phyloP scores from a whole-genome alignment of 2,113 vertebrate species.

The Aphyosemion australe region DNA sequence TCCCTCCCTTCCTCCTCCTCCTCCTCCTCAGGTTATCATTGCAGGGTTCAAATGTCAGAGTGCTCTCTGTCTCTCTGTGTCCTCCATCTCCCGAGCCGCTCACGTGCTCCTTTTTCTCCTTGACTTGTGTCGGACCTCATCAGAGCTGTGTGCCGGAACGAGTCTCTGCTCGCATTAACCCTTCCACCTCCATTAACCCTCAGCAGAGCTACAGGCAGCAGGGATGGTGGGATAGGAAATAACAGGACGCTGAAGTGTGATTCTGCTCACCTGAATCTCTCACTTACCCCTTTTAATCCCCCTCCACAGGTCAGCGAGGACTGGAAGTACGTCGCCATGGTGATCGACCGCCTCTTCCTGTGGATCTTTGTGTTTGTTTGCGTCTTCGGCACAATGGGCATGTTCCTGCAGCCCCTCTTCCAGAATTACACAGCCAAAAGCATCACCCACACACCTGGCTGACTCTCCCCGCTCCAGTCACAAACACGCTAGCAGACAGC shows the following conservation, averaged over 20 bases:
- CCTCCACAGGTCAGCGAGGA: conserved; percentile 91
- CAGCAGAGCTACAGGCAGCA: conserved; percentile 5
- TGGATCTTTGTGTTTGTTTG: conserved; percentile 97
- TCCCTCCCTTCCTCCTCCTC: not conserved
- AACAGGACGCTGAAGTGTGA: too few relatives aligned
- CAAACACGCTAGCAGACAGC: conserved; percentile 50
- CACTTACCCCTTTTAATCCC: not conserved
- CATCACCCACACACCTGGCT: conserved; percentile 81
- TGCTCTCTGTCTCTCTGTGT: conserved; percentile 18
- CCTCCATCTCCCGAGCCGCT: conserved; percentile 36
- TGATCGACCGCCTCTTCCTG: conserved; percentile 95
- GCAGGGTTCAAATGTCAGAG: conserved; percentile 55
- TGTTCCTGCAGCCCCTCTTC: conserved; percentile 97
- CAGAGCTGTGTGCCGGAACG: conserved; percentile 67
- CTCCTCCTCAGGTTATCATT: conserved; percentile 45
- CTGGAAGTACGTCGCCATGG: conserved; percentile 99
- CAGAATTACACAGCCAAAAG: conserved; percentile 90
- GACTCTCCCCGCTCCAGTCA: conserved; percentile 41
- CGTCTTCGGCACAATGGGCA: conserved; percentile 91
- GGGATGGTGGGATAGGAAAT: not conserved
- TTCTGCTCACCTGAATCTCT: conserved; percentile 35
- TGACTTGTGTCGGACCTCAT: conserved; percentile 68
- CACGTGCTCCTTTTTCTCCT: conserved; percentile 47
- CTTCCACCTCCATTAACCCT: conserved; percentile 68
- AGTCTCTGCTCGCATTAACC: conserved; percentile 77